phyloP scores from a whole-genome alignment of 2,113 vertebrate species.

The Cynopterus brachyotis region DNA sequence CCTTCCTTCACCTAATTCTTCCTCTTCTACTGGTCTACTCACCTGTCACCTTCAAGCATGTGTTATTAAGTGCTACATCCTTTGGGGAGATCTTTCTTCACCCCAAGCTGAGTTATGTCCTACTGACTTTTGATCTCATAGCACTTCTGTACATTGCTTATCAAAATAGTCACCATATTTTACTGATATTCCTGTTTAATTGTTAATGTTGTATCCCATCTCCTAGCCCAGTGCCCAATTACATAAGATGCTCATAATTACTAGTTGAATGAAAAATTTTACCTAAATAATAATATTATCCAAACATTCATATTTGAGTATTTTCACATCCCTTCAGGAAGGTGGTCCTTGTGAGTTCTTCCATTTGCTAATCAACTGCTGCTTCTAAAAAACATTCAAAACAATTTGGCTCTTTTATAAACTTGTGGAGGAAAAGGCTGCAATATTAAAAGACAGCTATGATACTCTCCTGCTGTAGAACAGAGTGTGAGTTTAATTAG shows the following conservation, averaged over 20 bases:
- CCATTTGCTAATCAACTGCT: background rate
- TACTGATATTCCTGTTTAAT: background rate
- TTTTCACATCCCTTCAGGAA: background rate
- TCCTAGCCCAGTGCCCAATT: background rate
- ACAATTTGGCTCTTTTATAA: background rate
- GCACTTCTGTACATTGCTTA: background rate
- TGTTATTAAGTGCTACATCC: background rate
- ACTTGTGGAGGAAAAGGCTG: background rate
- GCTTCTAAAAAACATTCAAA: constrained; percentile 7
- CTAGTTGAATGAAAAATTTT: background rate
- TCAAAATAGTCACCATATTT: background rate
- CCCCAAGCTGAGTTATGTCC: background rate
- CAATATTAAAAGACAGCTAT: background rate
- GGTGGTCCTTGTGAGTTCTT: background rate
- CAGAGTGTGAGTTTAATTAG: background rate
- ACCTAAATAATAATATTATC: background rate
- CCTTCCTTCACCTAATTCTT: background rate
- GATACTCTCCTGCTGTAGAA: background rate
- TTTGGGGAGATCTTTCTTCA: background rate
- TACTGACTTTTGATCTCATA: background rate
- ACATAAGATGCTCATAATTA: background rate
- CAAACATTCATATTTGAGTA: background rate
- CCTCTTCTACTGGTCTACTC: background rate
- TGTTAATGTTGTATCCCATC: background rate
- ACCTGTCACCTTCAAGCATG: background rate